Evolutionary conservation across 2,797 vertebrate species (phyloP).

Genomic region (Hypotaenidia philippensis): DNA sequence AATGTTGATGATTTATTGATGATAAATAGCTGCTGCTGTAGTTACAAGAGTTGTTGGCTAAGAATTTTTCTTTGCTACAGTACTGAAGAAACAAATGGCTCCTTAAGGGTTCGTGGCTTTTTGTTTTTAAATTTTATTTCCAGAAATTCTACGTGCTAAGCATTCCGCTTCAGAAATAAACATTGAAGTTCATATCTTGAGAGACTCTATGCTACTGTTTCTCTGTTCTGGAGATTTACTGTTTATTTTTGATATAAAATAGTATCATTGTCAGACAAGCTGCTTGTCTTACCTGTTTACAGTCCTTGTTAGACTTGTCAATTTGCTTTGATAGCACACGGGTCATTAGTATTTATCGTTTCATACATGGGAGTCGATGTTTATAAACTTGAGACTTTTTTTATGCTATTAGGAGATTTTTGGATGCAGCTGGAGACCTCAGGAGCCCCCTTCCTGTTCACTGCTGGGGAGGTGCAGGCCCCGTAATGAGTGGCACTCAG

Average conservation of each 20-base stretch:
- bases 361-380: neutral
- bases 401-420: neutral
- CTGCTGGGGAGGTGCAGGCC: neutral
- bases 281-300: constrained; percentile 37
- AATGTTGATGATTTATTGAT: constrained; percentile 70
- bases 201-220: constrained; percentile 37
- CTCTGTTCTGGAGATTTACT: constrained; percentile 51
- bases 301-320: constrained; percentile 45
- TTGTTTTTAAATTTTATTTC: constrained; percentile 74
- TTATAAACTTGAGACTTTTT: neutral
- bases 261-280: neutral
- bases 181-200: constrained; percentile 4
- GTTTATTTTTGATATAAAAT: constrained; percentile 63
- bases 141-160: constrained; percentile 62
- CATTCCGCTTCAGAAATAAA: constrained; percentile 53
- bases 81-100: constrained; percentile 65
- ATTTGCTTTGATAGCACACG: constrained; percentile 38
- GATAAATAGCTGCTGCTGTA: constrained; percentile 51
- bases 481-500: accelerated
- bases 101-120: constrained; percentile 45
- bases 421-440: neutral
- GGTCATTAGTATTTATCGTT: constrained; percentile 49
- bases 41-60: constrained; percentile 34
- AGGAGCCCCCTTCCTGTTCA: neutral
- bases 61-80: constrained; percentile 51